Conservation (phyloP, 2,888 invertebrate species). For the Dioctria rufipes region DNA sequence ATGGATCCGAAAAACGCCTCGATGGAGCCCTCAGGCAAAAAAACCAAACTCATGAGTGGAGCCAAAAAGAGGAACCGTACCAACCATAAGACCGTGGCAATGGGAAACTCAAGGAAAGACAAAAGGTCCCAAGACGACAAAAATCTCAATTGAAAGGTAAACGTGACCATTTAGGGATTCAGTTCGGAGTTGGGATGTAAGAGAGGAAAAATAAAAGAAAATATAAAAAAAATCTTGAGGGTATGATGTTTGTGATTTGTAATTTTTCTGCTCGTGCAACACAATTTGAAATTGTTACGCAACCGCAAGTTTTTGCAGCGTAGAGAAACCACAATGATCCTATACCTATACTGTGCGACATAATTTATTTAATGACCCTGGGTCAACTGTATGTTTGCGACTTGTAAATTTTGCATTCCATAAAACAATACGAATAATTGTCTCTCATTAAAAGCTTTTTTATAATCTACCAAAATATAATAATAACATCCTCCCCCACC, state of each 20-base stretch:
- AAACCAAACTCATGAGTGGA: constrained; percentile 44
- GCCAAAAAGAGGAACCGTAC: constrained; percentile 51
- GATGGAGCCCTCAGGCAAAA: constrained; percentile 34
- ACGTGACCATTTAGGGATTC: constrained; percentile 54
- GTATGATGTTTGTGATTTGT: constrained; percentile 52
- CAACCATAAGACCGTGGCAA: constrained; percentile 39
- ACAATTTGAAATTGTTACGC: constrained; percentile 29
- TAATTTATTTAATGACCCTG: neutral
- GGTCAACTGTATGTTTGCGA: neutral
- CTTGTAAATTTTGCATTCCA: constrained; percentile 5
- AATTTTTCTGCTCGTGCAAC: constrained; percentile 38
- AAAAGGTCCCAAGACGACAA: constrained; percentile 52
- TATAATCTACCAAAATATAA: neutral
- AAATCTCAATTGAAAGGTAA: constrained; percentile 52
- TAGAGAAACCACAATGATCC: neutral
- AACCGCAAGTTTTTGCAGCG: constrained; percentile 1
- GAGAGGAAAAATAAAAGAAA: constrained; percentile 10
- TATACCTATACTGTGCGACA: neutral
- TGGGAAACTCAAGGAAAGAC: constrained; percentile 47
- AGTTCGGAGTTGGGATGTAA: neutral
- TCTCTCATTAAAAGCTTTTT: neutral
- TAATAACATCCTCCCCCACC: constrained; percentile 9
- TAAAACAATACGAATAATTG: constrained; percentile 27
- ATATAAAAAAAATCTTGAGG: neutral
- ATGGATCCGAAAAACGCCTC: constrained; percentile 59